Evolutionary conservation across 2,797 vertebrate genomes (phyloP), one percentile per base, ranked within the genome.

Genomic region (Carapus acus): DNA sequence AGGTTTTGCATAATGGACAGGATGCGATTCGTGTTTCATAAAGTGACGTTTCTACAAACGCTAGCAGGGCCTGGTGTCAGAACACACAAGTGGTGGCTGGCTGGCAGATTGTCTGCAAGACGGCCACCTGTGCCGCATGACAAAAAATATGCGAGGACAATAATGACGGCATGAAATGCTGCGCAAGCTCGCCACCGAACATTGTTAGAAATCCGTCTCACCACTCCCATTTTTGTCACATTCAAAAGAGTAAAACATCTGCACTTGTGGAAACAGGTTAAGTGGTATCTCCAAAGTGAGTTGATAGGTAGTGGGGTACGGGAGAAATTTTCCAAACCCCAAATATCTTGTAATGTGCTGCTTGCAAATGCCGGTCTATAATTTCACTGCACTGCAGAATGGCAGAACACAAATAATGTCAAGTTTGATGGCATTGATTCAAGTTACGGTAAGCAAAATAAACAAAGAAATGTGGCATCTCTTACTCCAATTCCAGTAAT

Each of bases 21-120:
- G 19, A 23, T 41, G 14, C 49, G n/a, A 47, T 6, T 41, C 34
- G 57, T 19, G 20, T 2, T 6, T 63, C 42, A 48, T 7, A 49
- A 37, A 40, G 58, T 39, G n/a, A 38, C 18, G 19, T 52, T 62
- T 61, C 47, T 53, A 52, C 24, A 52, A 44, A 49, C 19, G 45
- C 11, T 14, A 46, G 59, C 42, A 44, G 43, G 57, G 43, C 40
- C 40, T 65, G 67, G 31, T 61, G 57, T 73, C 71, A 74, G 58
- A 62, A 52, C 65, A 31, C n/a, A n/a, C 62, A 73, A 73, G 69
- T 76, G 71, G 37, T 42, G 37, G 56, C 51, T 42, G 37, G 56
- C 51, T 71, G 69, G 70, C 52, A 67, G 58, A 50, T 31, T 51
- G 33, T 71, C 54, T 54, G 64, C 29, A 5, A 67, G 63, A 49